These are phyloP conservation scores for Gerris buenoi DNA, from an alignment of 1,140 invertebrate genomes.

Conservation along the genomic window DNA sequence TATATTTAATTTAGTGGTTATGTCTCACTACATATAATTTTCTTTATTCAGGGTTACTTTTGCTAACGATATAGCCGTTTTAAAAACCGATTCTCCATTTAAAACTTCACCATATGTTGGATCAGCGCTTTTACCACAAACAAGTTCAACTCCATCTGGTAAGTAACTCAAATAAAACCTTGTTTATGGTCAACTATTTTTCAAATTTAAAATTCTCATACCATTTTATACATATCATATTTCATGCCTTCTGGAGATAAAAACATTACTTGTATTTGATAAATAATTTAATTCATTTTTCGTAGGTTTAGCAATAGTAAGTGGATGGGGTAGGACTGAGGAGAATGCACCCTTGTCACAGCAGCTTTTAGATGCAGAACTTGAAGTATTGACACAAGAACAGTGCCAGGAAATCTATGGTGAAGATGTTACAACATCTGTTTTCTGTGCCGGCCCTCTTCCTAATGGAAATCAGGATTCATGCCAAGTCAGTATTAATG, in stretches of 20 bases:
- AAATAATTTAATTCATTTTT: neutral
- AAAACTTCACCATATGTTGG: neutral
- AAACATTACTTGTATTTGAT: too few relatives aligned
- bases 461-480: neutral
- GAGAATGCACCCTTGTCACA: neutral
- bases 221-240: too few relatives aligned
- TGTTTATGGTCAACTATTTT: too few relatives aligned
- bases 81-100: neutral
- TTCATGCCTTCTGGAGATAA: too few relatives aligned
- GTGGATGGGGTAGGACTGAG: slow-evolving; percentile 4
- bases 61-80: neutral
- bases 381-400: neutral
- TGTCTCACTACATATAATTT: too few relatives aligned
- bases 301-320: neutral
- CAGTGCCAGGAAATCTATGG: slow-evolving; percentile 5
- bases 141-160: neutral
- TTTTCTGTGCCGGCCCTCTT: slow-evolving; percentile 2
- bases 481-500: too few relatives aligned
- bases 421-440: neutral
- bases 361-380: neutral
- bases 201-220: too few relatives aligned
- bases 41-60: too few relatives aligned
- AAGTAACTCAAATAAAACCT: too few relatives aligned
- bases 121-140: neutral
- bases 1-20: too few relatives aligned